Conservation (phyloP, 1,140 invertebrate genomes). For the Hyles euphorbiae region DNA sequence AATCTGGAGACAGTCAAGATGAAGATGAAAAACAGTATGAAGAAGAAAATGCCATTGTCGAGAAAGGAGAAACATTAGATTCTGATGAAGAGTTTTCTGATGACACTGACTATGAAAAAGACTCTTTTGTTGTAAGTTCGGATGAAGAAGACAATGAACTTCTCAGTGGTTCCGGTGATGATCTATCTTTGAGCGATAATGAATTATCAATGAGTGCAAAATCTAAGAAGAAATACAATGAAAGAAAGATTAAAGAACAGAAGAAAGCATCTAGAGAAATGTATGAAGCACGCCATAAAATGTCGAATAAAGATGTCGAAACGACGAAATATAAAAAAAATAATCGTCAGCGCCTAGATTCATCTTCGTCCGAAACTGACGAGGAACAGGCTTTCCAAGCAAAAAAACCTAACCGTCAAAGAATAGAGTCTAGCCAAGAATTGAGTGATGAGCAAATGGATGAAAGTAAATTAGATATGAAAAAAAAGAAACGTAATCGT, state of each 20-base stretch:
- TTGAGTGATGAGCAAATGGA: constrained; percentile 4
- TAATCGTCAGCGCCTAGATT: constrained; percentile 30
- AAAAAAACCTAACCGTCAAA: constrained; percentile 44
- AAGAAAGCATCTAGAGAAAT: constrained; percentile 67
- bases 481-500: constrained; percentile 24
- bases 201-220: constrained; percentile 58
- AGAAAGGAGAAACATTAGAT: constrained; percentile 59
- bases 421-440: constrained; percentile 50
- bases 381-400: background rate
- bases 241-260: constrained; percentile 57
- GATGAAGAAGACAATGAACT: constrained; percentile 61
- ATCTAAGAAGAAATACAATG: constrained; percentile 67
- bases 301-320: constrained; percentile 19
- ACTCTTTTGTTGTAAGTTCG: constrained; percentile 64
- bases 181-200: constrained; percentile 61
- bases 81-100: constrained; percentile 52
- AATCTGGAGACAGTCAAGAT: constrained; percentile 63
- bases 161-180: constrained; percentile 63
- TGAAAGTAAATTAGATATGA: constrained; percentile 17
- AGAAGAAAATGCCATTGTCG: constrained; percentile 53
- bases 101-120: constrained; percentile 66
- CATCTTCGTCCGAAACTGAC: constrained; percentile 11
- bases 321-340: constrained; percentile 31
- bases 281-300: constrained; percentile 58
- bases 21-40: constrained; percentile 52